Evolutionary conservation across 2,113 vertebrate genomes (phyloP), one percentile per base, ranked within the genome.

Genomic region (Bucco capensis): DNA sequence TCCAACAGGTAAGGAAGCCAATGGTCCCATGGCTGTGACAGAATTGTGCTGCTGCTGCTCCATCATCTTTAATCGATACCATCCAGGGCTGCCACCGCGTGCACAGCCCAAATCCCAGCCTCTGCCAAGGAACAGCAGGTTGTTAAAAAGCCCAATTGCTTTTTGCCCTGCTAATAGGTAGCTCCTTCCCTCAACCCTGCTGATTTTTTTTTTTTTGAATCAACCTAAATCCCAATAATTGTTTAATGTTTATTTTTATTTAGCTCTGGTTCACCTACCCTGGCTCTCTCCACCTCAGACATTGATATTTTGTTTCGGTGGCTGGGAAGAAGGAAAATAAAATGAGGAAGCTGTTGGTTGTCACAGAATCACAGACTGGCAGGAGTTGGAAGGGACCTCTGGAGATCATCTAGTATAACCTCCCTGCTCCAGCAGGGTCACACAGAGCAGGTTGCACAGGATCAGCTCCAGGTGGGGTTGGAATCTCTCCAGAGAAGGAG

Each of bases 181-280:
- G 92, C 97, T 96, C 93, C 49, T 97, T 97, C 96, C 92, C 91
- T 96, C 97, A 95, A 94, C 94, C 97, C 97, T 40, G 96, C 97
- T 98, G 97, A 83, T 96, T 96, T 97, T 97, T 97, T 82, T 42
- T 42, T 42, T 42, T 42, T 97, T 82, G 97, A 98, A 97, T 97
- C 97, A 98, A 97, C 95, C 95, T 95, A 96, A 97, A 98, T 97
- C 96, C 97, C 97, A 96, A 96, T 98, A 97, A 98, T 98, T 98
- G 97, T 97, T 97, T 97, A 97, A 98, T 97, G 97, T 95, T 98
- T 97, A 94, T 97, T 98, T 97, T 97, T 97, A 94, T 97, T 97
- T 97, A 95, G 97, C 97, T 98, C 96, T 94, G 97, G 95, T 97
- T 98, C 97, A 95, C 97, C 97, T 97, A 88, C 76, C 88, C 93